Evolutionary conservation across 2,888 invertebrate species (phyloP), one percentile per base, ranked within the genome.

Genomic region (Trisateles emortualis): DNA sequence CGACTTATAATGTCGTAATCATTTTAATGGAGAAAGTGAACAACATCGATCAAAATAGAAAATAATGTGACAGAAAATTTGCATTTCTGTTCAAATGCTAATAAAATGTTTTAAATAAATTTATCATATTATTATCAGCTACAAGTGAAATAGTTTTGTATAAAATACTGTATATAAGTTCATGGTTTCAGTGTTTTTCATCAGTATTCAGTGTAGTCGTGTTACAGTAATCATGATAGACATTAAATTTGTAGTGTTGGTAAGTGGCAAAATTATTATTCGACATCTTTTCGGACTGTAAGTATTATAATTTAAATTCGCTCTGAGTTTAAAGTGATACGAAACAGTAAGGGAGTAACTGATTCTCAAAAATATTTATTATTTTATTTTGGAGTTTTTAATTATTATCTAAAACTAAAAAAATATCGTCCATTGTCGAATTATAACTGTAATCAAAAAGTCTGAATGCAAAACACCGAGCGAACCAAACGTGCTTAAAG

Each of bases 101-200:
- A 44, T 19, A 26, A 14, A 10, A 26, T 10, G 10, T 52, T 48
- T 26, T 26, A 4, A 22, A 43, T 14, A 41, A 8, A 35, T 36
- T 43, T 49, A 47, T 42, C 59, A 38, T 54, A 48, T n/a, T n/a
- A n/a, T n/a, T n/a, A n/a, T 57, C 53, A 44, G 22, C 36, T 11
- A 17, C 35, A 11, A 43, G 54, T 30, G n/a, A 38, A 59, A 65
- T 65, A 42, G 38, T 32, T 5, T 14, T n/a, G 46, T 22, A n/a
- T n/a, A n/a, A n/a, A n/a, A n/a, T 8, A 2, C 5, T 11, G 26
- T 33, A 38, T 56, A 66, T 65, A 64, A 44, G 52, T 50, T 42
- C 33, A 44, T 32, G 10, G 36, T 16, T 14, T 2, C 4, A 11
- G 9, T 13, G 8, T 36, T 44, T 29, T 35, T 24, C 11, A 14